Conservation (phyloP, 2,113 vertebrate genomes). For the Sorex fumeus region DNA sequence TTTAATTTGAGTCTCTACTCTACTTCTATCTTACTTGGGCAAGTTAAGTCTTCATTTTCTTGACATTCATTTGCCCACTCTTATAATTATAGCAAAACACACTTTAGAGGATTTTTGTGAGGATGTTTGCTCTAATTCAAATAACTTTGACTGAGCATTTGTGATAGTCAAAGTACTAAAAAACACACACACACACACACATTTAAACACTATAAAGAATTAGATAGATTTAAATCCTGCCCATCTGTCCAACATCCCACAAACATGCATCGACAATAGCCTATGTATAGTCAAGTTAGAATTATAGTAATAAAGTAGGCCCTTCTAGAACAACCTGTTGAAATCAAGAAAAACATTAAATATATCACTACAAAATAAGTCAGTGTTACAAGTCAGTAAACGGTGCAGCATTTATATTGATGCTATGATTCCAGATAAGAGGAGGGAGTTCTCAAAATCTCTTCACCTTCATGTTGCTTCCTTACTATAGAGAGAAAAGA, state of each 20-base stretch:
- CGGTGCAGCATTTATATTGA: neutral
- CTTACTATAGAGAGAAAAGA: neutral
- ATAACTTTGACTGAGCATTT: constrained; percentile 7
- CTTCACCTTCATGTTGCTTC: neutral
- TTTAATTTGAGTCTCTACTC: neutral
- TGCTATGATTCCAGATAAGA: neutral
- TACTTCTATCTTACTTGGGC: neutral
- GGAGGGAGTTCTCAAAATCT: neutral
- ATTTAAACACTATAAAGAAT: neutral
- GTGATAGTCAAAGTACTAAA: constrained; percentile 38
- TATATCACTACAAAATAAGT: constrained; percentile 20
- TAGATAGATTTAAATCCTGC: neutral
- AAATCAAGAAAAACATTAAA: constrained; percentile 37
- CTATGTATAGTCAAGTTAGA: neutral
- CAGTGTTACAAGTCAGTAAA: neutral
- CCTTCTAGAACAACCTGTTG: neutral
- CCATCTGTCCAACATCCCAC: neutral
- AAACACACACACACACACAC: no score
- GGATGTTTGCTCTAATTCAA: neutral
- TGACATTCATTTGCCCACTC: neutral
- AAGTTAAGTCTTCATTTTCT: neutral
- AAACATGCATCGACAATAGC: neutral
- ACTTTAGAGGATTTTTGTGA: neutral
- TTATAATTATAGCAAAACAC: neutral
- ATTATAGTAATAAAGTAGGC: constrained; percentile 19